Evolutionary conservation across 2,888 invertebrate genomes (phyloP).

Genomic region (Pandemis cinnamomeana): DNA sequence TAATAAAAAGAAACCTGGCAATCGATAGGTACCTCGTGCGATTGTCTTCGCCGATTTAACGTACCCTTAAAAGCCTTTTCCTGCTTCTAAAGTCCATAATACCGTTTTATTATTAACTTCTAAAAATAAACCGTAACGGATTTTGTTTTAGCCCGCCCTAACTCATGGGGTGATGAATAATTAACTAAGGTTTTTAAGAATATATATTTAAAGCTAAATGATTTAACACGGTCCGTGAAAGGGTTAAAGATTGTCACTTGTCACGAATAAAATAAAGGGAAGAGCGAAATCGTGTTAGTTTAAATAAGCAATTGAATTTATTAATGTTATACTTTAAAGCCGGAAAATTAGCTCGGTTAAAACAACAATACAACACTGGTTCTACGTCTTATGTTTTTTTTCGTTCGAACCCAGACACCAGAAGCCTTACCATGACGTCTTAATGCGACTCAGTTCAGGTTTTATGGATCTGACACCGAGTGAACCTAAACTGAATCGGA

Average conservation of each 20-base stretch:
- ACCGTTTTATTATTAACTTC: constrained; percentile 41
- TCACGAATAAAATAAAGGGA: constrained; percentile 62
- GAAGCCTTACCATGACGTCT: too few relatives aligned
- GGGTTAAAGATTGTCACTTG: constrained; percentile 78
- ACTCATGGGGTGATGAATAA: constrained; percentile 62
- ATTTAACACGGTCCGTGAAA: constrained; percentile 68
- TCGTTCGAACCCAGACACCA: too few relatives aligned
- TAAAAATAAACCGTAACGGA: constrained; percentile 41
- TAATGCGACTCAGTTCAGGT: too few relatives aligned
- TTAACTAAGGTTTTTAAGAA: constrained; percentile 75
- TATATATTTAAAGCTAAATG: constrained; percentile 70
- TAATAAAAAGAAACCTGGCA: background rate
- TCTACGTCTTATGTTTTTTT: too few relatives aligned
- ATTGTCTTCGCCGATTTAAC: constrained; percentile 23
- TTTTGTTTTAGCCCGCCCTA: constrained; percentile 54
- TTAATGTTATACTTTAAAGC: background rate
- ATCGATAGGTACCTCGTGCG: background rate
- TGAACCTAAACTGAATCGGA: too few relatives aligned
- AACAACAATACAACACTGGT: background rate
- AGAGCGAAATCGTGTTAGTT: constrained; percentile 65
- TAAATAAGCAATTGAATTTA: constrained; percentile 48
- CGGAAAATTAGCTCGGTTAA: background rate
- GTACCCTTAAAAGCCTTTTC: constrained; percentile 39
- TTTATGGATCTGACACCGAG: too few relatives aligned
- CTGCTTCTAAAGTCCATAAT: constrained; percentile 39